Base-by-base conservation (phyloP, 1,140 invertebrate species). In the Heliconius eleuchia region DNA sequence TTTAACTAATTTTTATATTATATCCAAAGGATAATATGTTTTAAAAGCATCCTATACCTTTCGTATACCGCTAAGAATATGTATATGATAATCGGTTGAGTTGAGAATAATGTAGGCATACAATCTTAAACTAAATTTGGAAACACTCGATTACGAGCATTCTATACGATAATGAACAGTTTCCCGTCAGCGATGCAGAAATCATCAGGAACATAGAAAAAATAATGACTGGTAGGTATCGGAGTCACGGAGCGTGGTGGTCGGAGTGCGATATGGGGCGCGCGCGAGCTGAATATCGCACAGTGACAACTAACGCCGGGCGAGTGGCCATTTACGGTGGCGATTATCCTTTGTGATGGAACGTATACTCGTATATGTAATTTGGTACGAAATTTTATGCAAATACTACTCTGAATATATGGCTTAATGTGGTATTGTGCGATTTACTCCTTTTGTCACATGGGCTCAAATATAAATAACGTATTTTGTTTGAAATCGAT, bases 191-290 rank as follows among this genome's bases (percentile, higher is more conserved):
- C 23, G 30, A 71, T 34, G 76, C 52, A 60, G 71, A 73, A 57
- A 73, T 37, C 34, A 37, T 37, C 34, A 37, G 34, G 34, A 37
- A 37, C 34, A 0, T 73, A 34, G 57, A 77, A 77, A 76, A 76
- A 66, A 34, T 3, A 7, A 57, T 9, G n/a, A 57, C 55, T 66
- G 70, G 6, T 3, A 72, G 55, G 71, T 37, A 27, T 46, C 34
- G 39, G 34, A 78, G 46, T 46, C 76, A 73, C 23, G 18, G 71
- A 78, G 71, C 76, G 76, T 60, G 76, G 34, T 73, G 76, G 16
- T 78, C 50, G 71, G 37, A 78, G 76, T 73, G 52, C 71, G 50
- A 73, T 60, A 71, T 60, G 76, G 76, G 74, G 57, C 74, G 74
- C 74, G 74, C 74, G 39, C 74, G 57, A 16, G 39, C 55, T 75